phyloP scores from a whole-genome alignment of 2,888 invertebrate species.

The Choreutis nemorana region DNA sequence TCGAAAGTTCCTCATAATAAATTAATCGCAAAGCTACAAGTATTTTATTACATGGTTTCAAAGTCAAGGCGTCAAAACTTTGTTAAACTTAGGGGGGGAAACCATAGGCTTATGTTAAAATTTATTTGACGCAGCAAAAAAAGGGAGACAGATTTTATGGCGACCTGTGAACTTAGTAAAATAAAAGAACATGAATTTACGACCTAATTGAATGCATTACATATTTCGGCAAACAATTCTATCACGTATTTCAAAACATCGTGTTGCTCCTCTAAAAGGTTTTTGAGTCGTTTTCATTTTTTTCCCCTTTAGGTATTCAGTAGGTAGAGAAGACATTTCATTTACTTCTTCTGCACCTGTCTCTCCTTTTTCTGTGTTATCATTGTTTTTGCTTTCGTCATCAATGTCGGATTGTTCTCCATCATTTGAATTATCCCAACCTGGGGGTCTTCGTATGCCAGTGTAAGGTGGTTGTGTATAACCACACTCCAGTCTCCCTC shows the following conservation, averaged over 20 bases:
- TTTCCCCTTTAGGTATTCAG: conserved; percentile 2
- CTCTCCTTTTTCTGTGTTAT: not conserved
- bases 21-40: too few relatives aligned
- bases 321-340: not conserved
- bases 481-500: conserved; percentile 43
- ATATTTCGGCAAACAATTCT: conserved; percentile 26
- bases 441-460: conserved; percentile 21
- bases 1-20: too few relatives aligned
- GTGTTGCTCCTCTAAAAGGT: conserved; percentile 9
- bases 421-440: conserved; percentile 6
- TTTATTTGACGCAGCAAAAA: too few relatives aligned
- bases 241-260: conserved; percentile 26
- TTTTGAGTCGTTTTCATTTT: conserved; percentile 3
- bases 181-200: too few relatives aligned
- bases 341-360: not conserved
- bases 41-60: too few relatives aligned
- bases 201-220: too few relatives aligned
- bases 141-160: too few relatives aligned
- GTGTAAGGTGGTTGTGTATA: conserved; percentile 30
- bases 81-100: too few relatives aligned
- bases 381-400: not conserved
- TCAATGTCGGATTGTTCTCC: not conserved
- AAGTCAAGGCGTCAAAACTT: too few relatives aligned
- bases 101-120: too few relatives aligned
- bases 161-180: too few relatives aligned